phyloP scores from a whole-genome alignment of 2,888 invertebrate species.

The Apodemia hepburni region DNA sequence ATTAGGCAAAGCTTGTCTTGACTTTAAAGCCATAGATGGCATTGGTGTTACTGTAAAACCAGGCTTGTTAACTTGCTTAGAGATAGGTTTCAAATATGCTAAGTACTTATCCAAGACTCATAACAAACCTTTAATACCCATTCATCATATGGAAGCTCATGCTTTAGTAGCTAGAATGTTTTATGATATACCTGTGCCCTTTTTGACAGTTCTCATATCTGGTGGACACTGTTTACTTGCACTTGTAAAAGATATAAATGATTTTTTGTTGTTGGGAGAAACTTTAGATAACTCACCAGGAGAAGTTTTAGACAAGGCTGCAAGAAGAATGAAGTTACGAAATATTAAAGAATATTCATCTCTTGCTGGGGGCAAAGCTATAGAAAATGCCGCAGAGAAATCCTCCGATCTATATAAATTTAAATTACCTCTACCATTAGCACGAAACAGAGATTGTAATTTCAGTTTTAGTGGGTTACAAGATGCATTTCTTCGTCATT shows the following conservation, averaged over 20 bases:
- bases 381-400: slow-evolving; percentile 88
- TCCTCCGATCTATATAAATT: slow-evolving; percentile 83
- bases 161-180: slow-evolving; percentile 92
- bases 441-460: slow-evolving; percentile 87
- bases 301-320: slow-evolving; percentile 95
- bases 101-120: slow-evolving; percentile 84
- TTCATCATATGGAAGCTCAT: slow-evolving; percentile 99
- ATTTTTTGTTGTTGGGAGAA: slow-evolving; percentile 90
- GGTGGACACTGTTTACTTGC: slow-evolving; percentile 95
- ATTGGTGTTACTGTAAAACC: slow-evolving; percentile 96
- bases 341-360: slow-evolving; percentile 87
- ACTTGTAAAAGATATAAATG: slow-evolving; percentile 85
- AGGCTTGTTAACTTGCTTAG: slow-evolving; percentile 88
- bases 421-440: slow-evolving; percentile 83
- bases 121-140: slow-evolving; percentile 92
- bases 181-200: slow-evolving; percentile 89
- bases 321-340: slow-evolving; percentile 90
- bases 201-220: slow-evolving; percentile 92
- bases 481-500: slow-evolving; percentile 77
- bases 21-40: slow-evolving; percentile 86
- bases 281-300: slow-evolving; percentile 94
- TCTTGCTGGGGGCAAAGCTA: slow-evolving; percentile 90
- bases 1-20: slow-evolving; percentile 79
- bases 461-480: slow-evolving; percentile 95
- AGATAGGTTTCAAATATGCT: slow-evolving; percentile 91